Evolutionary conservation across 2,888 invertebrate genomes (phyloP), one percentile per base, ranked within the genome.

Genomic region (Campoplex capitator): DNA sequence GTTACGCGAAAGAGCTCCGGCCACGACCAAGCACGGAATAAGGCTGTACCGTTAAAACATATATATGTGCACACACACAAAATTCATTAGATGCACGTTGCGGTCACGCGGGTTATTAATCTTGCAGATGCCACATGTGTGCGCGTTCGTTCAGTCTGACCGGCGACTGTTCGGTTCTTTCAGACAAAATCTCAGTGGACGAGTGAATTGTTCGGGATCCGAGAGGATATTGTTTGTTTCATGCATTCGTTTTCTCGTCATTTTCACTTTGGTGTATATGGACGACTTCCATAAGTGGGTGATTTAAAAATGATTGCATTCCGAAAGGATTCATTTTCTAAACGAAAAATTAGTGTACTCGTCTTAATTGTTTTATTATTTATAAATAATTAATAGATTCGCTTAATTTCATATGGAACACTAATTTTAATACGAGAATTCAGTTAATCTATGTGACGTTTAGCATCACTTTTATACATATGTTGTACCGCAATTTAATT

Each of bases 31-130:
- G 6, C 62, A 32, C 6, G 51, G 18, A 0, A 51, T 62, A 62
- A 62, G 62, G 11, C 23, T 45, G 45, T 45, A 16, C 56, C 56
- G 62, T 32, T 62, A 16, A 62, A 62, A 75, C 62, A 32, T 42
- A 56, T 74, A 28, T 45, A 13, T 6, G 1, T 11, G 28, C 35
- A 58, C 58, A 32, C 35, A 7, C 58, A 67, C 70, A 42, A 28
- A 42, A 88, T 90, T 83, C 86, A 71, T 85, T 81, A 88, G 88
- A 88, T 88, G 88, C 90, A 86, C 87, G 88, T 77, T 88, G 90
- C 86, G 89, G 89, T 91, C 90, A 87, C 88, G 88, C 89, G 88
- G 87, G 88, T 91, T 91, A 91, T 91, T 90, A 91, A 91, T 91
- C 89, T 90, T 89, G 88, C 87, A 88, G 88, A 88, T 84, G 85